Evolutionary conservation across 2,113 vertebrate genomes (phyloP), one percentile per base, ranked within the genome.

Genomic region (Oryzias curvinotus): DNA sequence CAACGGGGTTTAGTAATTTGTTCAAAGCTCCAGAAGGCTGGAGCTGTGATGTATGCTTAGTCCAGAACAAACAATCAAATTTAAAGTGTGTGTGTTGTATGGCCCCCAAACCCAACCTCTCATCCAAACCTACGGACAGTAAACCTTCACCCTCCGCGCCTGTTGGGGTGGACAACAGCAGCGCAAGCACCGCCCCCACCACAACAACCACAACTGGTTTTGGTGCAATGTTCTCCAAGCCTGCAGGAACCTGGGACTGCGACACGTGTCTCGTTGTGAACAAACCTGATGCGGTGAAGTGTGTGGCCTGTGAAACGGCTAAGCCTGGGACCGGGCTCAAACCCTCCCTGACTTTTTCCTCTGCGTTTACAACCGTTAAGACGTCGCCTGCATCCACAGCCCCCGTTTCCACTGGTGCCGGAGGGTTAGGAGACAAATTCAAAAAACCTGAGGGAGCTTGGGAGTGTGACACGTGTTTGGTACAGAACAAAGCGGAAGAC

Each of bases 191-290:
- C 59, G 88, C 83, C 65, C 4, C 88, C 41, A 4, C 89, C 21
- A 69, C 87, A 57, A 91, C 83, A 23, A 55, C 80, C n/a, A 67
- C 85, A 0, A 7, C 85, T 64, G 89, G 88, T 63, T 94, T 96
- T 57, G 93, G 89, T 75, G 86, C 93, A 30, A 91, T 91, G 65
- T 96, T 98, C 73, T 92, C 94, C 80, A 79, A 92, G 48, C 80
- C 92, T 21, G 69, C 86, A 23, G 95, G 92, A 67, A 94, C 81
- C 0, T 99, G 98, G 98, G 95, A 97, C 49, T 99, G 98, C 83
- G 96, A 99, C 75, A 98, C 95, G 2, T 99, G 98, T 88, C 89
- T 99, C 73, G 95, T 99, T 52, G 91, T 89, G 45, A 99, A 99
- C 88, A 98, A 96, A 83, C 85, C 93, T 0, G 96, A 99, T 60